Conservation (phyloP, 2,888 invertebrate species). For the Plebejus argus region DNA sequence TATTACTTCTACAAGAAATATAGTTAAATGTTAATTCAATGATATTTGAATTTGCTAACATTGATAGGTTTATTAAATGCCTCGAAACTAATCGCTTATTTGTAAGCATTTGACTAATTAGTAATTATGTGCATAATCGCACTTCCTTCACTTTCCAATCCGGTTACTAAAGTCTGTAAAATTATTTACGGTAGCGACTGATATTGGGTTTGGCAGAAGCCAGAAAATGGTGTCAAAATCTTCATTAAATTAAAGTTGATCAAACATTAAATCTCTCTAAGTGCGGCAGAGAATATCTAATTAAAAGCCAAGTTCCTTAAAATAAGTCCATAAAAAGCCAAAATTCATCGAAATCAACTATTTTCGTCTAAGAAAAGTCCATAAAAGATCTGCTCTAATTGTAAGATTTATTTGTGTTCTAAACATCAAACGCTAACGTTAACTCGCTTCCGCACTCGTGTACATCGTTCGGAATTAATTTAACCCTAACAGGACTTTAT, state of each 20-base stretch:
- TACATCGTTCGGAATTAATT: not conserved
- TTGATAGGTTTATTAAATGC: not conserved
- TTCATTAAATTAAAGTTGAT: not conserved
- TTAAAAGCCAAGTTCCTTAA: not conserved
- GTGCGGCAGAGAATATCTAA: not conserved
- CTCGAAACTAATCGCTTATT: not conserved
- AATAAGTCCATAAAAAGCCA: not conserved
- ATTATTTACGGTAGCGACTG: not conserved
- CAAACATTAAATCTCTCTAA: not conserved
- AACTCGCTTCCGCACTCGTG: slow-evolving; percentile 49
- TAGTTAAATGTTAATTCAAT: not conserved
- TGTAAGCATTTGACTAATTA: not conserved
- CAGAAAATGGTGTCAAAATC: not conserved
- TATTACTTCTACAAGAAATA: not conserved
- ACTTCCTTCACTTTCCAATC: not conserved
- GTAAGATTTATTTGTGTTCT: slow-evolving; percentile 28
- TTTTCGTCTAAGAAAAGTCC: not conserved
- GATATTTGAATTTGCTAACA: not conserved
- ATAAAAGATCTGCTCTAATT: slow-evolving; percentile 41
- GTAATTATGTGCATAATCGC: not conserved
- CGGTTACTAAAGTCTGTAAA: not conserved
- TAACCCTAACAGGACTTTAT: not conserved
- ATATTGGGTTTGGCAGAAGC: not conserved
- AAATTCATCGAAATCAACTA: slow-evolving; percentile 3
- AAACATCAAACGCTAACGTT: slow-evolving; percentile 39